phyloP scores from a whole-genome alignment of 2,113 vertebrate species.

The Aramus guarauna region DNA sequence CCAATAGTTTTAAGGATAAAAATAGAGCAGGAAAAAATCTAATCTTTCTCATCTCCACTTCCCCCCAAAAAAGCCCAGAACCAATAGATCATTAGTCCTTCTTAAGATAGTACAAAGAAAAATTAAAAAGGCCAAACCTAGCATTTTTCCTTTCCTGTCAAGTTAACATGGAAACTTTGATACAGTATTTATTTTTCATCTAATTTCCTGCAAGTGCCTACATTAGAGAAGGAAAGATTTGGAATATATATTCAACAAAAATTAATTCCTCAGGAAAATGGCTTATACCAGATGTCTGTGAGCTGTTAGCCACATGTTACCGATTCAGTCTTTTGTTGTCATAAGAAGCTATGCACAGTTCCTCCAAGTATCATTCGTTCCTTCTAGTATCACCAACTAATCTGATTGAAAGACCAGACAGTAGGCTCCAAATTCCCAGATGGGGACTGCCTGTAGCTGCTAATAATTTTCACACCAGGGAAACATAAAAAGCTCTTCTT shows the following conservation, averaged over 20 bases:
- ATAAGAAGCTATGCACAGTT: not conserved
- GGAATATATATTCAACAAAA: not conserved
- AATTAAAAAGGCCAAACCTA: not conserved
- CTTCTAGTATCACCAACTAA: not conserved
- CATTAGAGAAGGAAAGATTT: not conserved
- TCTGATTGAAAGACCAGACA: conserved; percentile 28
- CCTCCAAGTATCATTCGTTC: not conserved
- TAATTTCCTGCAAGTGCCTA: conserved; percentile 2
- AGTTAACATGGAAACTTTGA: not conserved
- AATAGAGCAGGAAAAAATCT: not conserved
- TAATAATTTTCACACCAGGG: conserved; percentile 46
- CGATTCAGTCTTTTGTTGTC: not conserved
- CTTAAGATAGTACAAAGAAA: not conserved
- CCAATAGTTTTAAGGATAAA: not conserved
- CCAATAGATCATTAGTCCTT: not conserved
- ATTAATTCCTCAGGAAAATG: not conserved
- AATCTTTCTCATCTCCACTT: not conserved
- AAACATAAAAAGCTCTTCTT: conserved; percentile 32
- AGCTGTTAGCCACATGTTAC: conserved; percentile 22
- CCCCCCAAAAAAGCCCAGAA: not conserved
- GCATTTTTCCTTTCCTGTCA: not conserved
- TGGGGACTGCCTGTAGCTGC: conserved; percentile 5
- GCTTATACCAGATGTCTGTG: not conserved
- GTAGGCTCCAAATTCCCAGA: conserved; percentile 18
- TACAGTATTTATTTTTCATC: not conserved